phyloP scores from a whole-genome alignment of 1,140 invertebrate genomes.

The Linepithema humile region DNA sequence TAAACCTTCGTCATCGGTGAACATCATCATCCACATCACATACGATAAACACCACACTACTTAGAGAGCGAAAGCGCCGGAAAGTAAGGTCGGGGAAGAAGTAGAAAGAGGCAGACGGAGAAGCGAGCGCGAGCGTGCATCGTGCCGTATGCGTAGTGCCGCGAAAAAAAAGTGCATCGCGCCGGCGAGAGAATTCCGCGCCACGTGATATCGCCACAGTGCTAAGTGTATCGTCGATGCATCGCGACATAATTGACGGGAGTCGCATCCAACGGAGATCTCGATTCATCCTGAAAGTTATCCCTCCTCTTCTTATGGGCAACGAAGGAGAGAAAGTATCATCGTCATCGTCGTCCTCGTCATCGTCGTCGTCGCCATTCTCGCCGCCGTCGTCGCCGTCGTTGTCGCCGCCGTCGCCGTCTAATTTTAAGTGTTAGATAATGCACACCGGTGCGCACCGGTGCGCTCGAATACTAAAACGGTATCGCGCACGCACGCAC shows the following conservation, averaged over 20 bases:
- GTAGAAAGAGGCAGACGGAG: neutral
- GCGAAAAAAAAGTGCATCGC: slow-evolving; percentile 21
- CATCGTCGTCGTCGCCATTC: slow-evolving; percentile 53
- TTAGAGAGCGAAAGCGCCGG: slow-evolving; percentile 44
- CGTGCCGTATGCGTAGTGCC: slow-evolving; percentile 16
- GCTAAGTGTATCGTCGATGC: slow-evolving; percentile 55
- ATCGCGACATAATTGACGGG: neutral
- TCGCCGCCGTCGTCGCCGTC: slow-evolving; percentile 54
- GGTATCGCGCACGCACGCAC: slow-evolving; percentile 73
- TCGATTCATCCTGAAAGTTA: slow-evolving; percentile 8
- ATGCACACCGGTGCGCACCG: slow-evolving; percentile 77
- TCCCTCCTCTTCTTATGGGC: neutral
- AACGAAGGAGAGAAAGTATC: neutral
- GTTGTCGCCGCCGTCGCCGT: slow-evolving; percentile 65
- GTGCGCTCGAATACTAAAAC: slow-evolving; percentile 80
- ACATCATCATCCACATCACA: slow-evolving; percentile 56
- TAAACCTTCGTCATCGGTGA: slow-evolving; percentile 64
- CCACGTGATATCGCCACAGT: slow-evolving; percentile 58
- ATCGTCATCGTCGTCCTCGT: neutral
- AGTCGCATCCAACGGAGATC: slow-evolving; percentile 1
- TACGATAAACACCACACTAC: slow-evolving; percentile 60
- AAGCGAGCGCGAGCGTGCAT: neutral
- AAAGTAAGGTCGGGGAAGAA: slow-evolving; percentile 45
- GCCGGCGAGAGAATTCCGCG: neutral
- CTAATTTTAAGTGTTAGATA: slow-evolving; percentile 85